Conservation (phyloP, 2,888 invertebrate species). For the Aelia acuminata region DNA sequence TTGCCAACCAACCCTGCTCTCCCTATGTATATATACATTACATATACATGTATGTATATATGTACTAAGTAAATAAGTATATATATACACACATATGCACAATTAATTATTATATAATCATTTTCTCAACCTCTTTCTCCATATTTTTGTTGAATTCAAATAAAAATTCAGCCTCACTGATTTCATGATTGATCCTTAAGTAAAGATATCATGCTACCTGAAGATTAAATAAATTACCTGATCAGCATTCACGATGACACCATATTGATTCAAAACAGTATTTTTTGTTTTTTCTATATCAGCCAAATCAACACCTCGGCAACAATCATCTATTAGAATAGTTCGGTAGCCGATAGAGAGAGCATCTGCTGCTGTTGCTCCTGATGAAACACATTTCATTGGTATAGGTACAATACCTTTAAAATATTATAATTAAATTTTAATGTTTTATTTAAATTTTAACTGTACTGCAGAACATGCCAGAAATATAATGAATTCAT, state of each 20-base stretch:
- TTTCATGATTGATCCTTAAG: no score
- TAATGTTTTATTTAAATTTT: not conserved
- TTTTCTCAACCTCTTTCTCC: no score
- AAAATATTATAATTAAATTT: not conserved
- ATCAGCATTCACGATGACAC: conserved; percentile 84
- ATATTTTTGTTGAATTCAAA: no score
- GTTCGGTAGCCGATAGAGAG: conserved; percentile 93
- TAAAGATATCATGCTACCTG: not conserved
- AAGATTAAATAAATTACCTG: conserved; percentile 72
- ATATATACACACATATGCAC: no score
- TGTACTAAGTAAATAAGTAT: no score
- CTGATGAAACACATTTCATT: conserved; percentile 69
- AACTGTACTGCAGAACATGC: no score
- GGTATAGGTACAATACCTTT: not conserved
- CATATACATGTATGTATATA: no score
- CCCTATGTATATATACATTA: no score
- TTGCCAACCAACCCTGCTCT: no score
- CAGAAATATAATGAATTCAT: no score
- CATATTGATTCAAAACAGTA: conserved; percentile 81
- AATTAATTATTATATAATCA: no score
- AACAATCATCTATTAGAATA: conserved; percentile 90
- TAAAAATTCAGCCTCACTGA: no score
- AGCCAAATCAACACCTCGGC: conserved; percentile 87
- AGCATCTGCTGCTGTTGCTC: conserved; percentile 90
- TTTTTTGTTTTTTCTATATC: conserved; percentile 88